A percentile compares a stretch with the other conserved stretches of the same genome.
Conservation (phyloP, 2,888 invertebrate genomes). For the Nephrocerus scutellatus region DNA sequence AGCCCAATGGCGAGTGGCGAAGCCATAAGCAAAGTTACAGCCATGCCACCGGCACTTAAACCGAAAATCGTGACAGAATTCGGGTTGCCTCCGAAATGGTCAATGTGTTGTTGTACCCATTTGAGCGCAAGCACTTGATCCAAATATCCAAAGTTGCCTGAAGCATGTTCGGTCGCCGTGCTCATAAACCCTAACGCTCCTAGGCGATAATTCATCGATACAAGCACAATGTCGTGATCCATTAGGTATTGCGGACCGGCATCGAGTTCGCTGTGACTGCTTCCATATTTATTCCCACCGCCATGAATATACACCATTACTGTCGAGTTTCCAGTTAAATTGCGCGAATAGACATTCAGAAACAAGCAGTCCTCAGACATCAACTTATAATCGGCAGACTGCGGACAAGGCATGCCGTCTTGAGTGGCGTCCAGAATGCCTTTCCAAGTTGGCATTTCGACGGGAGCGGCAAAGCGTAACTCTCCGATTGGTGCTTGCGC, state of each 20-base stretch:
- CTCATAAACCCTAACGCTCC: slow-evolving; percentile 52
- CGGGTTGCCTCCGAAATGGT: slow-evolving; percentile 59
- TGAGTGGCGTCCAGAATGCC: slow-evolving; percentile 42
- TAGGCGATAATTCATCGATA: slow-evolving; percentile 40
- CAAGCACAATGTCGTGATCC: slow-evolving; percentile 37
- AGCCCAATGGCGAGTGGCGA: slow-evolving; percentile 59
- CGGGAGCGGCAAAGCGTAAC: slow-evolving; percentile 46
- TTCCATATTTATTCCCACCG: slow-evolving; percentile 34
- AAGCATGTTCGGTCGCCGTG: slow-evolving; percentile 55
- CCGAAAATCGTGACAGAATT: slow-evolving; percentile 57
- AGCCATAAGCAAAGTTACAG: slow-evolving; percentile 50
- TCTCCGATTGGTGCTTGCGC: slow-evolving; percentile 46
- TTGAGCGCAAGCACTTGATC: slow-evolving; percentile 60
- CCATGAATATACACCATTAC: slow-evolving; percentile 41
- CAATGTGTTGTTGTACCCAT: slow-evolving; percentile 60
- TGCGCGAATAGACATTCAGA: slow-evolving; percentile 55
- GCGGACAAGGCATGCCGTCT: slow-evolving; percentile 45
- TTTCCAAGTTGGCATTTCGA: slow-evolving; percentile 34
- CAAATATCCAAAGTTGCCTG: slow-evolving; percentile 61
- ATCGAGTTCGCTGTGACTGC: slow-evolving; percentile 32
- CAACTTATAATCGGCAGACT: slow-evolving; percentile 14
- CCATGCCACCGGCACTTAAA: slow-evolving; percentile 50
- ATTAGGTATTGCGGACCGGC: slow-evolving; percentile 37
- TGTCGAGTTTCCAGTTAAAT: slow-evolving; percentile 21
- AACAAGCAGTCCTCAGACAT: slow-evolving; percentile 59